These are phyloP conservation scores for Homalodisca vitripennis DNA, from an alignment of 1,140 invertebrate genomes.

Conservation along the genomic window DNA sequence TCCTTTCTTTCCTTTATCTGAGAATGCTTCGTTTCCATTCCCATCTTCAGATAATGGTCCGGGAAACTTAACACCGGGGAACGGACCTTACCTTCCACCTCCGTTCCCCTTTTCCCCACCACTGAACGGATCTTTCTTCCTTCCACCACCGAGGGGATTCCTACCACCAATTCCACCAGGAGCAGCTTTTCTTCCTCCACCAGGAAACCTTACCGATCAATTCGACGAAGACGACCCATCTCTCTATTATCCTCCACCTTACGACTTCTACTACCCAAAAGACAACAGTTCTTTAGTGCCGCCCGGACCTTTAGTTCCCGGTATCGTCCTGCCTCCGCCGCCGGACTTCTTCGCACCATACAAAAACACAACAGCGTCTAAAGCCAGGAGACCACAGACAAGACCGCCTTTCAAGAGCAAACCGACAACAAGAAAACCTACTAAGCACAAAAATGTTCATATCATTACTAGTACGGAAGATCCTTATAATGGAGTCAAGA, in stretches of 20 bases:
- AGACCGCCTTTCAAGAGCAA: slow-evolving; percentile 46
- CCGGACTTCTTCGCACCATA: slow-evolving; percentile 77
- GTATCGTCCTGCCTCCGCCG: slow-evolving; percentile 82
- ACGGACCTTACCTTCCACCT: slow-evolving; percentile 50
- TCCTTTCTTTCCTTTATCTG: no score
- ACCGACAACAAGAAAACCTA: slow-evolving; percentile 42
- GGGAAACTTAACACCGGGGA: slow-evolving; percentile 60
- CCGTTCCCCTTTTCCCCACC: slow-evolving; percentile 53
- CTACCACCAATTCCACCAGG: slow-evolving; percentile 59
- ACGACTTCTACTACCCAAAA: slow-evolving; percentile 79
- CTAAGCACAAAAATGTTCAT: slow-evolving; percentile 39
- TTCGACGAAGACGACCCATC: slow-evolving; percentile 87
- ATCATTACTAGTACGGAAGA: slow-evolving; percentile 20
- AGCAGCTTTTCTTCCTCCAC: slow-evolving; percentile 66
- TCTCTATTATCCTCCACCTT: slow-evolving; percentile 84
- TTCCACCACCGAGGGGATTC: slow-evolving; percentile 46
- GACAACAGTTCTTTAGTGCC: slow-evolving; percentile 76
- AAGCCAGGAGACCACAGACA: slow-evolving; percentile 34
- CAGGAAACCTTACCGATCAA: slow-evolving; percentile 67
- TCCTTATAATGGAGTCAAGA: not conserved
- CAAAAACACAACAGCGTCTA: slow-evolving; percentile 48
- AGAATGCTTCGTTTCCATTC: slow-evolving; percentile 29
- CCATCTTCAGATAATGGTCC: slow-evolving; percentile 48
- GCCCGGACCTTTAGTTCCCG: slow-evolving; percentile 81
- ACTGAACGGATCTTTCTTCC: slow-evolving; percentile 43